A percentile compares a stretch with the other conserved stretches of the same genome.
These are phyloP conservation scores for Grammomys dolichurus DNA, from an alignment of 2,113 vertebrate genomes.

Conservation along the genomic window DNA sequence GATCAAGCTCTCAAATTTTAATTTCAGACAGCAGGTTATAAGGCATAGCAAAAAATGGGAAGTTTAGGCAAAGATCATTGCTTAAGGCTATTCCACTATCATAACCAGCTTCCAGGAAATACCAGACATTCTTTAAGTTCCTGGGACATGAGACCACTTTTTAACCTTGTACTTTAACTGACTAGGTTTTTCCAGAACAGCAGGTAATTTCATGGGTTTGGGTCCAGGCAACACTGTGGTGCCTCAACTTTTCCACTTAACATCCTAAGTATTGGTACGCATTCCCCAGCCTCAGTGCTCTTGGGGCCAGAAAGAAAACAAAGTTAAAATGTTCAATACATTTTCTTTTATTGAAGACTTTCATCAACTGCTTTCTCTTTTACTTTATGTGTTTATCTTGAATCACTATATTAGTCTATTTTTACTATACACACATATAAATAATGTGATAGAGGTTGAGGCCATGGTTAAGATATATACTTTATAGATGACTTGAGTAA, in stretches of 20 bases:
- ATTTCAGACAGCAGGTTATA: too few relatives aligned
- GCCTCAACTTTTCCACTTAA: not conserved
- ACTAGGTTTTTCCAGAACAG: too few relatives aligned
- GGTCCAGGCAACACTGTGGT: not conserved
- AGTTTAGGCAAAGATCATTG: too few relatives aligned
- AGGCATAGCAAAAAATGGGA: too few relatives aligned
- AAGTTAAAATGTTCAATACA: constrained; percentile 4
- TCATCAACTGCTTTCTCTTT: not conserved
- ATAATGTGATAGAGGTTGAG: not conserved
- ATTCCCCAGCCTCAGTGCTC: not conserved
- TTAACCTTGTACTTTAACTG: too few relatives aligned
- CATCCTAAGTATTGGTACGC: not conserved
- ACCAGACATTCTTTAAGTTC: too few relatives aligned
- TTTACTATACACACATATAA: not conserved
- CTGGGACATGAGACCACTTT: too few relatives aligned
- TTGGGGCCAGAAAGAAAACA: not conserved
- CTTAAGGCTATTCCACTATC: too few relatives aligned
- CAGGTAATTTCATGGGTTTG: too few relatives aligned
- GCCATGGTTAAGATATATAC: not conserved
- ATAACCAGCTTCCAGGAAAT: too few relatives aligned
- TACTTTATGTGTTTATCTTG: constrained; percentile 32
- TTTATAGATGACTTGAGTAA: constrained; percentile 25
- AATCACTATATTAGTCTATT: not conserved
- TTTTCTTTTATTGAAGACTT: constrained; percentile 30
- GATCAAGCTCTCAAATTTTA: too few relatives aligned